phyloP scores from a whole-genome alignment of 2,888 invertebrate species.

The Erebia aethiops region DNA sequence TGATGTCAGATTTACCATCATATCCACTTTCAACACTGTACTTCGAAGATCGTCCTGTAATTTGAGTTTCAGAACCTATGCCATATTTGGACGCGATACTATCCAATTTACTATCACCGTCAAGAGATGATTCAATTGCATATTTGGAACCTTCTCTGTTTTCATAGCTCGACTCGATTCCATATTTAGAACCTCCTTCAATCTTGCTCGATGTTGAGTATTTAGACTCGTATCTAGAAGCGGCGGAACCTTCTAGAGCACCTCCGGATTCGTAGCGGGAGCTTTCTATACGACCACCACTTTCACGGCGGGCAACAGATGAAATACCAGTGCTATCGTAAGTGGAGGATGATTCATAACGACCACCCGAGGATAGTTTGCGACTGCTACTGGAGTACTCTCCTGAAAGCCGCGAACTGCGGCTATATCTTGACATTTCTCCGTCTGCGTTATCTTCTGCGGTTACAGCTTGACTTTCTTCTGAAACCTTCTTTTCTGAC shows the following conservation, averaged over 20 bases:
- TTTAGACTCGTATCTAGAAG: conserved; percentile 69
- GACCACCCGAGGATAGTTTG: conserved; percentile 64
- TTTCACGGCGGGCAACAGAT: conserved; percentile 68
- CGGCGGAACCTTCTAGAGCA: conserved; percentile 60
- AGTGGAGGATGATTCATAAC: conserved; percentile 68
- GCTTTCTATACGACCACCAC: conserved; percentile 65
- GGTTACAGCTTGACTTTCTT: conserved; percentile 72
- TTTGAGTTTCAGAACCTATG: conserved; percentile 50
- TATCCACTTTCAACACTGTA: conserved; percentile 44
- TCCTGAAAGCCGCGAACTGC: conserved; percentile 85
- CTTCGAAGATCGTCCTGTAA: conserved; percentile 44
- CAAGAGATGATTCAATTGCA: conserved; percentile 51
- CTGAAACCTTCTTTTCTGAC: conserved; percentile 34
- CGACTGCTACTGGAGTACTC: conserved; percentile 75
- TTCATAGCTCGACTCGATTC: conserved; percentile 54
- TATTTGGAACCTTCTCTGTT: conserved; percentile 51
- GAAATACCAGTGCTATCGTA: conserved; percentile 62
- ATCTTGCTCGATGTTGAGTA: conserved; percentile 58
- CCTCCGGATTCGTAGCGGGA: conserved; percentile 60
- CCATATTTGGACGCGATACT: conserved; percentile 67
- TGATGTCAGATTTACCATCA: conserved; percentile 47
- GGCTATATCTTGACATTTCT: conserved; percentile 84
- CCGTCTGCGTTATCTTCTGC: conserved; percentile 63
- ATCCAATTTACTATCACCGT: conserved; percentile 59
- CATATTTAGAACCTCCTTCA: conserved; percentile 51